phyloP scores from a whole-genome alignment of 64 coral and sea anemone species.

The Acropora yongei region DNA sequence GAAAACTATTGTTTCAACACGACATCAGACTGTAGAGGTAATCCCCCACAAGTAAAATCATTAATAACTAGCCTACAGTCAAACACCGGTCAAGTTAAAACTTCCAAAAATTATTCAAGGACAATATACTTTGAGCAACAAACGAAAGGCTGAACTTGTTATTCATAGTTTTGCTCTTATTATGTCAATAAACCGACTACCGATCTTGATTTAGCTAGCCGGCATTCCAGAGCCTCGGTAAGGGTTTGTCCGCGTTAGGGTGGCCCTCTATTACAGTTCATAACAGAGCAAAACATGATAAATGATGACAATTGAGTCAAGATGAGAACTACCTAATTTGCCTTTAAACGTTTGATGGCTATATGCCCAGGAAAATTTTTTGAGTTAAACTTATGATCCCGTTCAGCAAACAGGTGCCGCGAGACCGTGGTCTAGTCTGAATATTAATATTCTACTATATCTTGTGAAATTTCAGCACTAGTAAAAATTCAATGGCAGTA shows the following conservation, averaged over 20 bases:
- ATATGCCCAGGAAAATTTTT: not conserved
- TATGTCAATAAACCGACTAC: conserved; percentile 1
- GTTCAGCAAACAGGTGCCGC: not conserved
- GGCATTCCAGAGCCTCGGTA: conserved; percentile 13
- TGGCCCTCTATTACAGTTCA: not conserved
- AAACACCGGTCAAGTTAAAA: not conserved
- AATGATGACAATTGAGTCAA: conserved; percentile 11
- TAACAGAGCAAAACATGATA: not conserved
- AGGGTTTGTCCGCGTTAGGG: conserved; percentile 2
- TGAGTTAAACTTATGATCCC: conserved; percentile 6
- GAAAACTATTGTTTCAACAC: too few species aligned
- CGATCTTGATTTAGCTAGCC: not conserved
- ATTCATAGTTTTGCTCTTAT: conserved; percentile 9
- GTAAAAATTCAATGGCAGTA: too few species aligned
- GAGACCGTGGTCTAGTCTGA: not conserved
- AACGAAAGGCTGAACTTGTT: not conserved
- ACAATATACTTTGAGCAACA: conserved; percentile 8
- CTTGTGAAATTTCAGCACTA: too few species aligned
- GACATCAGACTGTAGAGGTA: too few species aligned
- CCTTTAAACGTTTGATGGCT: conserved; percentile 7
- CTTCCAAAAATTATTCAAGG: conserved; percentile 1
- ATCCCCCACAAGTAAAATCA: too few species aligned
- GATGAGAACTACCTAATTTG: conserved; percentile 8
- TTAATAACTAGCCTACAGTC: not conserved
- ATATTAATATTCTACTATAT: conserved; percentile 1